Conservation (phyloP, 2,888 invertebrate genomes). For the Conops quadrifasciatus region DNA sequence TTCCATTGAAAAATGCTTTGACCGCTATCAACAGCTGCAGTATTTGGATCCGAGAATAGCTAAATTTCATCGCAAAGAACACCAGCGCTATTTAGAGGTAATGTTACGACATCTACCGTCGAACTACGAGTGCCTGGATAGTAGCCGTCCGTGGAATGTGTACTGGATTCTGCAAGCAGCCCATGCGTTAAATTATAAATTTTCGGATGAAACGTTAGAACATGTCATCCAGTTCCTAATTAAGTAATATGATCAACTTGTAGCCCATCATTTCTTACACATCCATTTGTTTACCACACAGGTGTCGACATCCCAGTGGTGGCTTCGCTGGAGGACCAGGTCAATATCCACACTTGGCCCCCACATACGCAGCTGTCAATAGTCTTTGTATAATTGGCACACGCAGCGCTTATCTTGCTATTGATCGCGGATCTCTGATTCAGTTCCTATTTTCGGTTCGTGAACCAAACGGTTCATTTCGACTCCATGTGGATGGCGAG, state of each 20-base stretch:
- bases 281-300: conserved; percentile 36
- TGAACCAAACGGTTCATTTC: conserved; percentile 88
- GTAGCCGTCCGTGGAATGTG: conserved; percentile 95
- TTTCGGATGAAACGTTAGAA: conserved; percentile 69
- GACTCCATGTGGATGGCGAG: conserved; percentile 92
- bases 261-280: neutral
- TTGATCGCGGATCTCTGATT: conserved; percentile 77
- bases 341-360: conserved; percentile 92
- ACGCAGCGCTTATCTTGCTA: conserved; percentile 85
- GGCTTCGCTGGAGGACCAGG: conserved; percentile 96
- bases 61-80: conserved; percentile 70
- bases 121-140: conserved; percentile 86
- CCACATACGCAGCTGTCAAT: conserved; percentile 97
- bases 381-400: conserved; percentile 89
- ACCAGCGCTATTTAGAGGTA: conserved; percentile 73
- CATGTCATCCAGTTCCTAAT: conserved; percentile 70
- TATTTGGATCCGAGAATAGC: conserved; percentile 70
- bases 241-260: conserved; percentile 62
- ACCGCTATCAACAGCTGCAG: conserved; percentile 66
- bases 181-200: conserved; percentile 75
- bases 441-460: conserved; percentile 82
- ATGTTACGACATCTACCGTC: conserved; percentile 75
- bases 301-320: conserved; percentile 68
- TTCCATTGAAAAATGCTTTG: conserved; percentile 68
- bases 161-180: conserved; percentile 97